A percentile compares a stretch with the other conserved stretches of the same genome.
These are phyloP conservation scores for Neuroterus valhalla DNA, from an alignment of 1,140 invertebrate species.

Conservation along the genomic window DNA sequence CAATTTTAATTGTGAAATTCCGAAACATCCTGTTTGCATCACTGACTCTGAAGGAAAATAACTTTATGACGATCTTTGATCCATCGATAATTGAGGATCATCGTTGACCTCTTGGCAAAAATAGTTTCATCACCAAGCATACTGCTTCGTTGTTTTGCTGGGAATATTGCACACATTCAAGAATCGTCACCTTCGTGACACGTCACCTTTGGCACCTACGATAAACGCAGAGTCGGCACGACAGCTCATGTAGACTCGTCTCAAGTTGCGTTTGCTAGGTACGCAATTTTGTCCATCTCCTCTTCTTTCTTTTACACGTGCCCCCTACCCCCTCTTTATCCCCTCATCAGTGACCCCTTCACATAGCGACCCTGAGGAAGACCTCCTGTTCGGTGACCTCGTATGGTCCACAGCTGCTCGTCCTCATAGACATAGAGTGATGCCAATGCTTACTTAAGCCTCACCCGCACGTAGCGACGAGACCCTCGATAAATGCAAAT, in stretches of 20 bases:
- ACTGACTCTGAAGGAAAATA: conserved; percentile 17
- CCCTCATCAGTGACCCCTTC: conserved; percentile 43
- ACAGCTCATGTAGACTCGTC: conserved; percentile 36
- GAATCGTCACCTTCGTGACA: conserved; percentile 66
- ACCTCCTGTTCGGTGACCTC: conserved; percentile 59
- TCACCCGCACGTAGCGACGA: conserved; percentile 56
- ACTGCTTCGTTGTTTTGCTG: conserved; percentile 24
- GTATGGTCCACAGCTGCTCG: conserved; percentile 38
- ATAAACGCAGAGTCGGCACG: conserved; percentile 40
- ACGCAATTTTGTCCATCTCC: conserved; percentile 40
- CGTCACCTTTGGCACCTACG: conserved; percentile 66
- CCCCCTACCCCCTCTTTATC: conserved; percentile 38
- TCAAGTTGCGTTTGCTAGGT: conserved; percentile 12
- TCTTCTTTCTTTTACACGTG: conserved; percentile 36
- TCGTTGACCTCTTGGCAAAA: conserved; percentile 15
- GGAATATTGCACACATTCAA: conserved; percentile 52
- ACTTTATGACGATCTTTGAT: conserved; percentile 19
- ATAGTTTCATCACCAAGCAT: conserved; percentile 21
- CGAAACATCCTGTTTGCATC: conserved; percentile 1
- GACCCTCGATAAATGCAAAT: conserved; percentile 64
- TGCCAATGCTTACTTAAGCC: conserved; percentile 57
- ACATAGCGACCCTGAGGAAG: conserved; percentile 57
- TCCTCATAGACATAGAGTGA: conserved; percentile 46
- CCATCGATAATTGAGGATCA: conserved; percentile 41
- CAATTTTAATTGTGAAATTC: too few species aligned